Evolutionary conservation across 2,888 invertebrate species (phyloP).

Genomic region (Masnerella sp.): DNA sequence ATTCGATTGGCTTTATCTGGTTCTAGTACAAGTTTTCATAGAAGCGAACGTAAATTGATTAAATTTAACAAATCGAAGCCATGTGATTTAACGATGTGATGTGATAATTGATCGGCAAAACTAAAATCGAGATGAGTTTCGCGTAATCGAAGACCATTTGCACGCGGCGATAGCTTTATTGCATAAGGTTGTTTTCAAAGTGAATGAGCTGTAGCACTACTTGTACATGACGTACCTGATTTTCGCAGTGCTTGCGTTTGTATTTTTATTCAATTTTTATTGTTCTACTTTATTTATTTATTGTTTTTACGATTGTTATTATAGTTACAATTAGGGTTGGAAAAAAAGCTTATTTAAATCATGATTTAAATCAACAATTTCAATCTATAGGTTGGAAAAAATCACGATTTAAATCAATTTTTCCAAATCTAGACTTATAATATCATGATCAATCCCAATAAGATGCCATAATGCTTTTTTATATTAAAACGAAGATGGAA

Average conservation of each 20-base stretch:
- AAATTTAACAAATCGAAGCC: slow-evolving; percentile 29
- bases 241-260: slow-evolving; percentile 37
- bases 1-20: slow-evolving; percentile 1
- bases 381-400: no score
- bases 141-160: slow-evolving; percentile 51
- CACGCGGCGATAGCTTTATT: slow-evolving; percentile 38
- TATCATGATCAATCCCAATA: no score
- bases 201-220: slow-evolving; percentile 24
- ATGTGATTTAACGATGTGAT: slow-evolving; percentile 45
- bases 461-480: no score
- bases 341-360: no score
- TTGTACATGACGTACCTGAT: slow-evolving; percentile 49
- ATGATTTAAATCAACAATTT: no score
- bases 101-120: slow-evolving; percentile 50
- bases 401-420: no score
- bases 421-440: no score
- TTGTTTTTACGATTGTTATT: no score
- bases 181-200: slow-evolving; percentile 58
- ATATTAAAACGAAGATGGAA: no score
- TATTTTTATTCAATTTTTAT: slow-evolving; percentile 7
- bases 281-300: slow-evolving; percentile 34
- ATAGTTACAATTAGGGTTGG: no score
- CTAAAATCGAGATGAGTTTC: slow-evolving; percentile 10
- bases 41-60: slow-evolving; percentile 24
- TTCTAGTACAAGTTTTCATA: slow-evolving; percentile 23